Evolutionary conservation across 1,140 invertebrate species (phyloP).

Genomic region (Chironomus striatipennis): DNA sequence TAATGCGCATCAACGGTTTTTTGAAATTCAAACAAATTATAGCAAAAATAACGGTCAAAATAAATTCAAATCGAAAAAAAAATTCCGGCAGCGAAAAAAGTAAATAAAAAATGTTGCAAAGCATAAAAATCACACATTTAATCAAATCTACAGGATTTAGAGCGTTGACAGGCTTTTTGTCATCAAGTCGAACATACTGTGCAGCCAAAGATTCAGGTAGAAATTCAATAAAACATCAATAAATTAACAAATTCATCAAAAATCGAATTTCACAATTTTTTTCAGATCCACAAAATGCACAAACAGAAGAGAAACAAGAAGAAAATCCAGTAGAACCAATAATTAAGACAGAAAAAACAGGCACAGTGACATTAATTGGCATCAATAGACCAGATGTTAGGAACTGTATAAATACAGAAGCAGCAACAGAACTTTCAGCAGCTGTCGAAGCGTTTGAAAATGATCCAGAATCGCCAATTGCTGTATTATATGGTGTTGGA

Average conservation of each 20-base stretch:
- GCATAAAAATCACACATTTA: neutral
- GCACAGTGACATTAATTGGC: slow-evolving; percentile 64
- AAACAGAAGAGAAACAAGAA: neutral
- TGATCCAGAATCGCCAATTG: slow-evolving; percentile 56
- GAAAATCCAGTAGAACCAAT: neutral
- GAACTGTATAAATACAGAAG: slow-evolving; percentile 67
- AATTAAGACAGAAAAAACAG: slow-evolving; percentile 43
- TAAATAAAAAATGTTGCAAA: neutral
- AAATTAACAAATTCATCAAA: neutral
- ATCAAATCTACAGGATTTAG: slow-evolving; percentile 10
- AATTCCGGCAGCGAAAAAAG: too few species aligned
- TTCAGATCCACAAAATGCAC: neutral
- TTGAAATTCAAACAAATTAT: too few species aligned
- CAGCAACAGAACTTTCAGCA: slow-evolving; percentile 54
- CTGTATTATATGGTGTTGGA: slow-evolving; percentile 76
- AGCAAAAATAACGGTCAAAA: too few species aligned
- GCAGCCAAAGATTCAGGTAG: neutral
- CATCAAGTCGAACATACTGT: neutral
- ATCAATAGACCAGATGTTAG: slow-evolving; percentile 74
- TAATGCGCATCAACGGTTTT: too few species aligned
- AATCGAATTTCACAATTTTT: neutral
- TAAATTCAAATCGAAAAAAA: too few species aligned
- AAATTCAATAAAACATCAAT: neutral
- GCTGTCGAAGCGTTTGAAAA: slow-evolving; percentile 73
- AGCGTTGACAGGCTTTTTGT: neutral